Percentiles rank a stretch among this genome's conserved stretches.
Conservation (phyloP, 2,113 vertebrate genomes). For the Nymphicus hollandicus region DNA sequence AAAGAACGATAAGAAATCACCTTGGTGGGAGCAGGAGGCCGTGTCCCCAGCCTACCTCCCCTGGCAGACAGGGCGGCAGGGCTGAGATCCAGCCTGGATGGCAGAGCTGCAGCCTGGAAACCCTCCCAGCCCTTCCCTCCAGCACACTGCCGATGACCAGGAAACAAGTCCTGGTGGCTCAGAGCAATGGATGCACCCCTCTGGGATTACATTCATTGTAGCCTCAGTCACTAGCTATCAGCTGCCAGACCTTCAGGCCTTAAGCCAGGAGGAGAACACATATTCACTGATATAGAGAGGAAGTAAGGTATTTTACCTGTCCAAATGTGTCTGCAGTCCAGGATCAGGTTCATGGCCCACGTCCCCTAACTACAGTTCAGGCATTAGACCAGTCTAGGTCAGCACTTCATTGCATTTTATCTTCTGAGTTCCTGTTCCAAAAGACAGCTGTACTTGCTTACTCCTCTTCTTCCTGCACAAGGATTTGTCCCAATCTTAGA, state of each 20-base stretch:
- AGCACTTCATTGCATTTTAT: not conserved
- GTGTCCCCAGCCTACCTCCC: not conserved
- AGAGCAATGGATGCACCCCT: accelerated
- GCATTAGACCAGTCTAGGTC: not conserved
- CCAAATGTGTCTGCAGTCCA: not conserved
- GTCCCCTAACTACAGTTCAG: not conserved
- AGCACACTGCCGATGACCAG: accelerated
- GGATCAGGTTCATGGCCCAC: accelerated
- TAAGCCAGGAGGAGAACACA: not conserved
- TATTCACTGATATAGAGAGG: not conserved
- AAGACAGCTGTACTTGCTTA: not conserved
- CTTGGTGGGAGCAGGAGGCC: accelerated
- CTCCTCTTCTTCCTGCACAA: not conserved
- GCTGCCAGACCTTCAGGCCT: not conserved
- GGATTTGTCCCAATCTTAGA: not conserved
- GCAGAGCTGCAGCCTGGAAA: not conserved
- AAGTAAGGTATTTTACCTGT: not conserved
- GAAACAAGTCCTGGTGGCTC: not conserved
- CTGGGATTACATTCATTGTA: accelerated
- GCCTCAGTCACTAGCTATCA: accelerated
- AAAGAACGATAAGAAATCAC: not conserved
- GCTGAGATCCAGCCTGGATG: accelerated
- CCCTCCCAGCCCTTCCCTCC: not conserved
- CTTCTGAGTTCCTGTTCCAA: not conserved
- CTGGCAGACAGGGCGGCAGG: accelerated